Evolutionary conservation across 2,888 invertebrate species (phyloP), one percentile per base, ranked within the genome.

Genomic region (Epistrophe eligans): DNA sequence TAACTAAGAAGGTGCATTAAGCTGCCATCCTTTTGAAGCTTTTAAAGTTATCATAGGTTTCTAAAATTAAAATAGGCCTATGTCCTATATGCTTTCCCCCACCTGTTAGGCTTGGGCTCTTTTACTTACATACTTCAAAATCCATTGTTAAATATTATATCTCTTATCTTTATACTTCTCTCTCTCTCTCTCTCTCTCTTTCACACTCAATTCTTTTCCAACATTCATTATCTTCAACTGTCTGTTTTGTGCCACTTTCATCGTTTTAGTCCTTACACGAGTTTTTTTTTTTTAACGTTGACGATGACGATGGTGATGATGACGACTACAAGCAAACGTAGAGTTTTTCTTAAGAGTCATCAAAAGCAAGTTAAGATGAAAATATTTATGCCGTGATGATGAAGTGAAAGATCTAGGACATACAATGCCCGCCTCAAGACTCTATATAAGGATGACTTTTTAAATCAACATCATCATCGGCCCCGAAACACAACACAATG

Each of bases 291-390:
- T 50, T 71, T 84, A 43, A 70, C 32, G 58, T 72, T 13, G 66
- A 66, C 43, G 32, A 76, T 4, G n/a, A 45, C 48, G 66, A 67
- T 35, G 38, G 43, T 15, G 58, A 76, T 35, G 38, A 50, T 15
- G 58, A 76, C 38, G 60, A 77, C 10, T 58, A 67, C 52, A 38
- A 76, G 19, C n/a, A 40, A n/a, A 71, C 57, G 8, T 28, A 35
- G 45, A 72, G 24, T 24, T 35, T 72, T 82, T 67, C 79, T 88
- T 79, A 82, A 84, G 82, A 79, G 74, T 88, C 79, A 88, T 88
- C 88, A 88, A 88, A 88, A 84, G 71, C 84, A 88, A 79, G 84
- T 88, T 82, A 84, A 88, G 84, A 77, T 84, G 82, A 88, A 83
- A 85, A 89, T 84, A 88, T 82, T 88, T 77, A 74, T 84, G 70